Conservation (phyloP, 1,140 invertebrate genomes). For the Zophobas morio region DNA sequence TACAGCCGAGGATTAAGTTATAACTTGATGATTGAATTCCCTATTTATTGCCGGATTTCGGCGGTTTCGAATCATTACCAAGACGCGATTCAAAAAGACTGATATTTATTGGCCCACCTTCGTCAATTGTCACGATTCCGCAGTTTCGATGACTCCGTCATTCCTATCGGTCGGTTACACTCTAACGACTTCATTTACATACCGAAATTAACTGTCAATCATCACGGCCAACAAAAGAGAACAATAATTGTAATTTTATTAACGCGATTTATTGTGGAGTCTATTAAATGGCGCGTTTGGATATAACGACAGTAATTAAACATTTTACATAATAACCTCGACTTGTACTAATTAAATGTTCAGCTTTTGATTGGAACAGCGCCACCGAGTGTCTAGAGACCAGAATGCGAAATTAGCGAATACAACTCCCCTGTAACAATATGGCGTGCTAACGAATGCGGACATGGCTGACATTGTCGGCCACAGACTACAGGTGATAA, state of each 20-base stretch:
- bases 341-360: slow-evolving; percentile 15
- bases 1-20: slow-evolving; percentile 49
- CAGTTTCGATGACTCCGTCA: slow-evolving; percentile 5
- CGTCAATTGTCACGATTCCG: slow-evolving; percentile 18
- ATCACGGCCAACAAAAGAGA: slow-evolving; percentile 16
- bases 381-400: not conserved
- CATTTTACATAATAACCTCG: not conserved
- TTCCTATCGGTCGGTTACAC: slow-evolving; percentile 14
- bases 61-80: slow-evolving; percentile 32
- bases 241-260: slow-evolving; percentile 32
- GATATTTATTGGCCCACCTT: slow-evolving; percentile 27
- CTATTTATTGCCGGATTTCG: slow-evolving; percentile 49
- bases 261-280: slow-evolving; percentile 1
- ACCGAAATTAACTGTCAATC: slow-evolving; percentile 45
- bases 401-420: slow-evolving; percentile 2
- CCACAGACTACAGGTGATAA: no score
- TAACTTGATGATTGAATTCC: slow-evolving; percentile 52
- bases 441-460: not conserved
- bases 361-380: slow-evolving; percentile 1
- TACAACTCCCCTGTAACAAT: slow-evolving; percentile 3
- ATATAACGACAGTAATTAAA: not conserved
- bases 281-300: not conserved
- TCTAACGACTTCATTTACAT: slow-evolving; percentile 37
- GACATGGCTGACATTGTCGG: no score
- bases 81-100: slow-evolving; percentile 9